These are phyloP conservation scores for Palloptera scutellata DNA, from an alignment of 2,888 invertebrate genomes.

Conservation along the genomic window DNA sequence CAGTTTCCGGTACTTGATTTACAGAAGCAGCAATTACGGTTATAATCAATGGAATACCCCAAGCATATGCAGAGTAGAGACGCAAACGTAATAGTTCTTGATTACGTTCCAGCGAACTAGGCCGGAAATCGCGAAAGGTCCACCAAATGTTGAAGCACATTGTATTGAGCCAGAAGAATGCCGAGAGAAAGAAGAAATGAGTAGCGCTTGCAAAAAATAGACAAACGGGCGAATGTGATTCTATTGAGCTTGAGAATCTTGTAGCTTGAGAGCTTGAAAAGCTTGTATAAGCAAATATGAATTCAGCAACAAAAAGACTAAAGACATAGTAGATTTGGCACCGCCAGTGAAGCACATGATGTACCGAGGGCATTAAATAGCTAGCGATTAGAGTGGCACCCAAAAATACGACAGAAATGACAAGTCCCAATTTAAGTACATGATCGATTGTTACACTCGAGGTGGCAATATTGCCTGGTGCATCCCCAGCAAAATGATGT, in stretches of 20 bases:
- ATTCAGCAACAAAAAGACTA: conserved; percentile 82
- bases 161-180: conserved; percentile 92
- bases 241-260: conserved; percentile 67
- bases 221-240: conserved; percentile 71
- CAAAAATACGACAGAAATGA: conserved; percentile 82
- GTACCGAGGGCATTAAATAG: conserved; percentile 80
- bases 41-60: conserved; percentile 83
- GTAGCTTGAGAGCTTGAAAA: no score
- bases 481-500: conserved; percentile 65
- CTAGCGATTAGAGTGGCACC: conserved; percentile 82
- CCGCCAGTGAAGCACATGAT: conserved; percentile 87
- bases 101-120: conserved; percentile 83
- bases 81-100: conserved; percentile 83
- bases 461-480: conserved; percentile 20
- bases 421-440: conserved; percentile 79
- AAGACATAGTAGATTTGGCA: conserved; percentile 89
- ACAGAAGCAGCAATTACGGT: conserved; percentile 77
- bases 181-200: conserved; percentile 88
- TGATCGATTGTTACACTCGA: conserved; percentile 41
- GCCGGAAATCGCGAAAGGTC: conserved; percentile 85
- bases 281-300: conserved; percentile 79
- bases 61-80: conserved; percentile 83
- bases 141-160: conserved; percentile 97
- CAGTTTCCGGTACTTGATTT: conserved; percentile 72
- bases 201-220: conserved; percentile 74